Conservation (phyloP, 2,888 invertebrate species). For the Acrobasis repandana region DNA sequence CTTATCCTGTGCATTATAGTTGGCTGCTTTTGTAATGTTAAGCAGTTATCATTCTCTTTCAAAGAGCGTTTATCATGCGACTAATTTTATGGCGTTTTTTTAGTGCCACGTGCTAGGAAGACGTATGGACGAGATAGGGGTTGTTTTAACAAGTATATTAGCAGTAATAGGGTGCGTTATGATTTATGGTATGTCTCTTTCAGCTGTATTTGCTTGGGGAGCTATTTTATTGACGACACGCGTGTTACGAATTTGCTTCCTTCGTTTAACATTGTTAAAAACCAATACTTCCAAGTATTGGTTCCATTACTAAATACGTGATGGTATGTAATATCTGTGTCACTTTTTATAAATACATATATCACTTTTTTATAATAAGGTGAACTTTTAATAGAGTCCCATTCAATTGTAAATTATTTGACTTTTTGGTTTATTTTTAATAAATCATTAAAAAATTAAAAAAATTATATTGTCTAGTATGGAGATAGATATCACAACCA, state of each 20-base stretch:
- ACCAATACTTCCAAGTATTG: conserved; percentile 20
- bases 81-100: conserved; percentile 69
- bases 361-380: no score
- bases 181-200: conserved; percentile 79
- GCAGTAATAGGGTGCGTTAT: conserved; percentile 72
- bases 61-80: conserved; percentile 53
- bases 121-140: conserved; percentile 75
- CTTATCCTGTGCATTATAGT: conserved; percentile 70
- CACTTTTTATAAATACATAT: no score
- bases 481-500: background rate
- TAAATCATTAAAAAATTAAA: no score
- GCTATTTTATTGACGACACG: conserved; percentile 77
- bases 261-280: conserved; percentile 28
- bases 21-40: conserved; percentile 73
- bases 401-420: no score
- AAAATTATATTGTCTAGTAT: background rate
- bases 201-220: conserved; percentile 72
- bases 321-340: no score
- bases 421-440: no score
- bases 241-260: conserved; percentile 59
- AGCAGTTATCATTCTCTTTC: conserved; percentile 72
- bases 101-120: conserved; percentile 59
- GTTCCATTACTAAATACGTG: background rate
- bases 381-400: no score
- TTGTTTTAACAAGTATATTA: conserved; percentile 82